phyloP scores from a whole-genome alignment of 2,888 invertebrate genomes.

The Tortrix viridana region DNA sequence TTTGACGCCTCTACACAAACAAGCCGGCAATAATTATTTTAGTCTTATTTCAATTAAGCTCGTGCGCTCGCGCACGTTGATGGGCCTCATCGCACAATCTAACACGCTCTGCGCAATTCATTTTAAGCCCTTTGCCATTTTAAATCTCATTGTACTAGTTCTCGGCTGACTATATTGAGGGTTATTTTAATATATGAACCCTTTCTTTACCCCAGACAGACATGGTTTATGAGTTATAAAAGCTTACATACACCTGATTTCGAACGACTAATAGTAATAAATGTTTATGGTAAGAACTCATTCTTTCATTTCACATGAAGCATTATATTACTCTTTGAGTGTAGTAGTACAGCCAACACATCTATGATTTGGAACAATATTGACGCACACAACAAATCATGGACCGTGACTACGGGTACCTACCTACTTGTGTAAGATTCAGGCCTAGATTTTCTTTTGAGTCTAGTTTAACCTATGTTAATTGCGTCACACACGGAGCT shows the following conservation, averaged over 20 bases:
- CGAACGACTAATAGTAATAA: slow-evolving; percentile 33
- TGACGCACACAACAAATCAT: too few relatives aligned
- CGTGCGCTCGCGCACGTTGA: slow-evolving; percentile 37
- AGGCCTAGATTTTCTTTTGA: too few relatives aligned
- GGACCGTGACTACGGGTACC: too few relatives aligned
- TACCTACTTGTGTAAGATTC: too few relatives aligned
- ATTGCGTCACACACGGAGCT: too few relatives aligned
- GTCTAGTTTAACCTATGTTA: too few relatives aligned
- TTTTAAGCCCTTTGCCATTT: slow-evolving; percentile 38
- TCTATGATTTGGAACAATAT: too few relatives aligned
- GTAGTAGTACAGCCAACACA: too few relatives aligned
- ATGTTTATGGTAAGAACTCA: slow-evolving; percentile 6
- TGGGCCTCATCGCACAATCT: slow-evolving; percentile 43
- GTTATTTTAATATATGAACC: slow-evolving; percentile 22
- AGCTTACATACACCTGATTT: slow-evolving; percentile 29
- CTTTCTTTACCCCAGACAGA: slow-evolving; percentile 20
- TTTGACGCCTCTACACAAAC: slow-evolving; percentile 51
- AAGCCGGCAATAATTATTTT: slow-evolving; percentile 42
- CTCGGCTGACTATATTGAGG: slow-evolving; percentile 41
- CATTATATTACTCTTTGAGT: background rate
- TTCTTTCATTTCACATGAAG: background rate
- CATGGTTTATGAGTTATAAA: slow-evolving; percentile 33
- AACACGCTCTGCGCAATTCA: slow-evolving; percentile 45
- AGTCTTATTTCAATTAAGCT: slow-evolving; percentile 51
- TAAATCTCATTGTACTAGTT: slow-evolving; percentile 31